phyloP scores from a whole-genome alignment of 1,140 invertebrate species.

The Trachelipus rathkii region DNA sequence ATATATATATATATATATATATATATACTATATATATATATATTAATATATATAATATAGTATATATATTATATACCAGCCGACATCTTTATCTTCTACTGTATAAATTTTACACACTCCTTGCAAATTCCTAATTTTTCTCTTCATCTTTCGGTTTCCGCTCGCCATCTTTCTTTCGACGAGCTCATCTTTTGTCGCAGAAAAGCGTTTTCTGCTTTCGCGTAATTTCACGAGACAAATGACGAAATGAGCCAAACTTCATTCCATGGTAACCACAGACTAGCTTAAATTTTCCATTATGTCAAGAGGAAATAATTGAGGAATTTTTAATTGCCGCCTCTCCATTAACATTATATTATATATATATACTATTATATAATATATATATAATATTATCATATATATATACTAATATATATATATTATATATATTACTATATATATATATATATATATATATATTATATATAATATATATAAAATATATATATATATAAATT shows the following conservation, averaged over 20 bases:
- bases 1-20: background rate
- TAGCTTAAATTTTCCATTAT: conserved; percentile 5
- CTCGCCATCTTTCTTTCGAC: no score
- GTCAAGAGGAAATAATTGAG: conserved; percentile 6
- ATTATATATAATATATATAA: conserved; percentile 3
- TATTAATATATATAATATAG: conserved; percentile 4
- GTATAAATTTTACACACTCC: no score
- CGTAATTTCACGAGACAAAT: background rate
- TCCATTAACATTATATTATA: background rate
- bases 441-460: conserved; percentile 15
- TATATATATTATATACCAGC: background rate
- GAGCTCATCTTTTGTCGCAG: background rate
- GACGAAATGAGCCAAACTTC: conserved; percentile 1
- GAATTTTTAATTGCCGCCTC: background rate
- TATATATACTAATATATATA: conserved; percentile 1
- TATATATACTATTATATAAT: conserved; percentile 15
- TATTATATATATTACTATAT: background rate
- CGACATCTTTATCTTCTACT: no score
- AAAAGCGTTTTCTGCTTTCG: background rate
- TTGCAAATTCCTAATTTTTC: background rate
- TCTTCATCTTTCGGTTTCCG: background rate
- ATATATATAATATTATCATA: conserved; percentile 1
- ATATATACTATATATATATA: conserved; percentile 15
- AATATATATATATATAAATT: background rate
- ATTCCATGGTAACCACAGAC: conserved; percentile 8